Conservation (phyloP, 1,140 invertebrate species). For the Phymastichus coffea region DNA sequence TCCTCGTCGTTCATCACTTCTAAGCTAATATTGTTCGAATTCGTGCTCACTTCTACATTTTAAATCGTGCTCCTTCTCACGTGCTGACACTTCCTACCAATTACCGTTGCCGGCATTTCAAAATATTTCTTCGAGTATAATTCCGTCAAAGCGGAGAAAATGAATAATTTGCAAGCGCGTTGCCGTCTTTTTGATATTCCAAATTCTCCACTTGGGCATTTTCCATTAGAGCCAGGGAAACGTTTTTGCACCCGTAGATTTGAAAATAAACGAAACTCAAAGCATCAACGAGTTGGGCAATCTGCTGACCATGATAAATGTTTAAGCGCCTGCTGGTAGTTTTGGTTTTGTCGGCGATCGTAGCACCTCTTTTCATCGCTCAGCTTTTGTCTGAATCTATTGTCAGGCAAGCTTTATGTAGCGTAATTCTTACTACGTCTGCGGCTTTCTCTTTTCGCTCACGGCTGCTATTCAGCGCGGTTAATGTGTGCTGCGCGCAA, state of each 20-base stretch:
- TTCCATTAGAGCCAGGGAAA: too few species aligned
- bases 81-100: too few species aligned
- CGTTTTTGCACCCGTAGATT: too few species aligned
- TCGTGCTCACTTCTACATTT: too few species aligned
- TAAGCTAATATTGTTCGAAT: not conserved
- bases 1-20: constrained; percentile 2
- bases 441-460: not conserved
- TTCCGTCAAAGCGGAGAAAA: too few species aligned
- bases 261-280: too few species aligned
- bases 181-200: too few species aligned
- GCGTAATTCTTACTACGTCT: constrained; percentile 11
- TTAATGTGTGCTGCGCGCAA: not conserved
- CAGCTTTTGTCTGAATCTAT: constrained; percentile 13
- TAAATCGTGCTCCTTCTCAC: too few species aligned
- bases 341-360: not conserved
- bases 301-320: constrained; percentile 19
- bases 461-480: not conserved
- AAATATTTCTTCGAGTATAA: too few species aligned
- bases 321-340: not conserved
- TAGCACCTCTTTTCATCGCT: not conserved
- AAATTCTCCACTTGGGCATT: too few species aligned
- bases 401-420: constrained; percentile 5
- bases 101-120: too few species aligned
- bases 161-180: too few species aligned
- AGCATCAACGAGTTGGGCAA: not conserved